Evolutionary conservation across 1,140 invertebrate genomes (phyloP), one percentile per base, ranked within the genome.

Genomic region (Leptinotarsa texana): DNA sequence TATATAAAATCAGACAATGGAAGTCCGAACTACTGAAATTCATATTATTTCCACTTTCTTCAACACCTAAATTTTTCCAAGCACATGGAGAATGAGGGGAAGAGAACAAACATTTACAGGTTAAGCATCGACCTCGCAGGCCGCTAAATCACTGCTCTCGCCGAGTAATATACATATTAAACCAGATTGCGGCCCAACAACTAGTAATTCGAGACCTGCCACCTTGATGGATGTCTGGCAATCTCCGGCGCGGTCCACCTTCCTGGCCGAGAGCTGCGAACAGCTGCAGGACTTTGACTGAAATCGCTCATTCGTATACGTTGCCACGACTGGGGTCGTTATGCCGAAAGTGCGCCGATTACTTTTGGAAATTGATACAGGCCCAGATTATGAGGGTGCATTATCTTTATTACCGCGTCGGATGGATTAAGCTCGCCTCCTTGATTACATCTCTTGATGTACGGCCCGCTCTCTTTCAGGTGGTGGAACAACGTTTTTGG

Each of bases 141-240:
- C 66, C n/a, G 42, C 42, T 68, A 68, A 68, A 68, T 68, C 66
- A 68, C 24, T 18, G 33, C 42, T 42, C 66, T 68, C 66, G 42
- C 66, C 66, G 42, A 47, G 66, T 68, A 68, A 68, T 68, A 68
- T 68, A 68, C 66, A 68, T 68, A 68, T 68, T 68, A 68, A 68
- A 42, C 24, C 66, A 18, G 66, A 68, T 68, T 42, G 66, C 33
- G 24, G 17, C 33, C 66, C 66, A 42, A 68, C 66, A 68, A 68
- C 49, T 33, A 68, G 66, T 68, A 68, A 68, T 68, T 68, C 42
- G 42, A 17, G n/a, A 42, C 24, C 33, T 42, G 33, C 8, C 33
- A 42, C 33, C 33, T 42, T 68, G 66, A 68, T 68, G 66, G 66
- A 68, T 68, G 66, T 47, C 66, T n/a, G 11, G 66, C n/a, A 68